These are phyloP conservation scores for Salvator merianae DNA, from an alignment of 2,113 vertebrate species.

Conservation along the genomic window DNA sequence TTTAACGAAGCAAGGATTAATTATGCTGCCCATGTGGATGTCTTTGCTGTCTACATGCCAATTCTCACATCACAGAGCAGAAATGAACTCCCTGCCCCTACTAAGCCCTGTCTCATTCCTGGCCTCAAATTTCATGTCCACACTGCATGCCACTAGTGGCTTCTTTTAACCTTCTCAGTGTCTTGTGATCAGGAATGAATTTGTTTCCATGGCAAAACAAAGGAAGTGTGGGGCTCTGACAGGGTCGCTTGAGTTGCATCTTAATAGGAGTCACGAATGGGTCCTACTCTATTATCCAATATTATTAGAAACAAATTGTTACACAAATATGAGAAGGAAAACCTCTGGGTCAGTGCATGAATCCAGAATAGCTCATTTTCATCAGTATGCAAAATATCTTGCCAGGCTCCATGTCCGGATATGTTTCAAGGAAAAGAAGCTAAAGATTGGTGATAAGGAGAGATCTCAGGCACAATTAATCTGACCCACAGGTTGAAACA, in stretches of 20 bases:
- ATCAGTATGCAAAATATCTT: neutral
- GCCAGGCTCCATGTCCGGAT: neutral
- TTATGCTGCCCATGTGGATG: conserved; percentile 8
- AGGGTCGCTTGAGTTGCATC: conserved; percentile 19
- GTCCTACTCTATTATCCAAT: conserved; percentile 30
- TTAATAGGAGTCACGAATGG: conserved; percentile 27
- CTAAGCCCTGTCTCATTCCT: neutral
- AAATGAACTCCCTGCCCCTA: neutral
- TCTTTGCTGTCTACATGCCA: neutral
- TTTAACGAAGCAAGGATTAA: conserved; percentile 53
- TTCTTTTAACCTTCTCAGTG: neutral
- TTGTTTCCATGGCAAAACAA: neutral
- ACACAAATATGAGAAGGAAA: conserved; percentile 37
- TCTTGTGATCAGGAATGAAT: neutral
- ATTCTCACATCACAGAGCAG: conserved; percentile 35
- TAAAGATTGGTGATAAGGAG: neutral
- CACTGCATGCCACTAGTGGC: neutral
- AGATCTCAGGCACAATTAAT: neutral
- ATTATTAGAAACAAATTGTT: conserved; percentile 27
- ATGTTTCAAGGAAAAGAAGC: neutral
- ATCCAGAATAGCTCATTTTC: conserved; percentile 8
- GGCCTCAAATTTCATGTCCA: rapidly evolving
- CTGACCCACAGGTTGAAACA: no score
- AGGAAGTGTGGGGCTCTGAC: neutral
- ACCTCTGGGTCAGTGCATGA: conserved; percentile 8